Evolutionary conservation across 2,888 invertebrate species (phyloP).

Genomic region (Ophonus ardosiacus): DNA sequence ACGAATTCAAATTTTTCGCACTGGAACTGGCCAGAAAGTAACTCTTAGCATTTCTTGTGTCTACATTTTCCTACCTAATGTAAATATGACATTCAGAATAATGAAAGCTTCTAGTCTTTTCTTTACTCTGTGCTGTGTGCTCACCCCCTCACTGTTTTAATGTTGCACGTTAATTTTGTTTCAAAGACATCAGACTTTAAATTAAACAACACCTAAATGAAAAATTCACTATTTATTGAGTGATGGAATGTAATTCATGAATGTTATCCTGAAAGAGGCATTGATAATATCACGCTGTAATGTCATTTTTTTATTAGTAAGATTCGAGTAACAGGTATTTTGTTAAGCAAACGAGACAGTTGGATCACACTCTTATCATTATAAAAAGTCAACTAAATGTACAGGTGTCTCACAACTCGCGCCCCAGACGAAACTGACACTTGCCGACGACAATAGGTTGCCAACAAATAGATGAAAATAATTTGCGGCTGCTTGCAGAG

Average conservation of each 20-base stretch:
- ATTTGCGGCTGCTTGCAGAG: no score
- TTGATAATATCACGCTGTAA: no score
- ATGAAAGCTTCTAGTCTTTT: neutral
- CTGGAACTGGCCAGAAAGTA: neutral
- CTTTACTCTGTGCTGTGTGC: neutral
- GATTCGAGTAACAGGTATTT: no score
- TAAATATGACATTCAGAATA: slow-evolving; percentile 17
- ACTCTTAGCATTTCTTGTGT: neutral
- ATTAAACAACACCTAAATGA: neutral
- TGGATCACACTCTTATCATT: no score
- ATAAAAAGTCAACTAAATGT: no score
- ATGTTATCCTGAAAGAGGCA: no score
- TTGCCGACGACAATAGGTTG: no score
- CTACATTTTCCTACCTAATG: neutral
- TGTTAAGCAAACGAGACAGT: no score
- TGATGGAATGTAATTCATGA: neutral
- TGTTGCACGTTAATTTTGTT: neutral
- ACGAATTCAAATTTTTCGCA: neutral
- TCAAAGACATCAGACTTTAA: slow-evolving; percentile 1
- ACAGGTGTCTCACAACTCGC: no score
- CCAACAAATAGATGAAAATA: no score
- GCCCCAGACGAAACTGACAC: no score
- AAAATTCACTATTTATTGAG: slow-evolving; percentile 1
- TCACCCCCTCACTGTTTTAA: neutral
- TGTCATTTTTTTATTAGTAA: no score